Conservation (phyloP, 2,888 invertebrate species). For the Leucozona laternaria region DNA sequence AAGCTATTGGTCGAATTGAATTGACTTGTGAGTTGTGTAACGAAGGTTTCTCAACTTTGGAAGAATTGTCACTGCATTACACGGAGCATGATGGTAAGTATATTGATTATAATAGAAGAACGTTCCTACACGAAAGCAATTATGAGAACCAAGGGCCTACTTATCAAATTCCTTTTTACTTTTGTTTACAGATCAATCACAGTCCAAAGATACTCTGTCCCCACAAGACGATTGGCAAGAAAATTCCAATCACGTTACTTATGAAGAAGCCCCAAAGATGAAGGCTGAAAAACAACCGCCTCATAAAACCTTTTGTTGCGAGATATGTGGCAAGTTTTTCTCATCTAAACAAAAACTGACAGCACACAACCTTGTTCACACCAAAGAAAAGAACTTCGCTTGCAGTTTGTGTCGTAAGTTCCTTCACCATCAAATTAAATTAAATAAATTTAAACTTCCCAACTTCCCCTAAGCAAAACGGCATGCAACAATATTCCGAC, state of each 20-base stretch:
- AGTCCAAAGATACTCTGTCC: not conserved
- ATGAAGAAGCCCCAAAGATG: not conserved
- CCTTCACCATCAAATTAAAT: not conserved
- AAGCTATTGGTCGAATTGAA: not conserved
- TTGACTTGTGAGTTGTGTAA: not conserved
- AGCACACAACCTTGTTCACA: slow-evolving; percentile 69
- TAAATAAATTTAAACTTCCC: not conserved
- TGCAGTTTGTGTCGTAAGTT: slow-evolving; percentile 59
- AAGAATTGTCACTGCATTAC: not conserved
- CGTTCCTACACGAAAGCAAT: not conserved
- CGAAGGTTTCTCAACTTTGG: not conserved
- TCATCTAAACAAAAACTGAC: slow-evolving; percentile 70
- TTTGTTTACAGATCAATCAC: not conserved
- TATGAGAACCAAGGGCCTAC: not conserved
- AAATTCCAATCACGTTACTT: not conserved
- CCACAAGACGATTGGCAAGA: not conserved
- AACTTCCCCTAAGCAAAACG: slow-evolving; percentile 60
- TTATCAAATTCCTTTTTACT: not conserved
- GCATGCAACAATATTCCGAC: slow-evolving; percentile 60
- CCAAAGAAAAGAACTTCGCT: slow-evolving; percentile 60
- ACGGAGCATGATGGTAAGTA: not conserved
- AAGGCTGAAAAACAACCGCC: not conserved
- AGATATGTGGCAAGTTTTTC: slow-evolving; percentile 73
- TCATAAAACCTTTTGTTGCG: slow-evolving; percentile 45
- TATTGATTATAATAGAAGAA: not conserved